phyloP scores from a whole-genome alignment of 2,797 vertebrate species.

The Squalus acanthias region DNA sequence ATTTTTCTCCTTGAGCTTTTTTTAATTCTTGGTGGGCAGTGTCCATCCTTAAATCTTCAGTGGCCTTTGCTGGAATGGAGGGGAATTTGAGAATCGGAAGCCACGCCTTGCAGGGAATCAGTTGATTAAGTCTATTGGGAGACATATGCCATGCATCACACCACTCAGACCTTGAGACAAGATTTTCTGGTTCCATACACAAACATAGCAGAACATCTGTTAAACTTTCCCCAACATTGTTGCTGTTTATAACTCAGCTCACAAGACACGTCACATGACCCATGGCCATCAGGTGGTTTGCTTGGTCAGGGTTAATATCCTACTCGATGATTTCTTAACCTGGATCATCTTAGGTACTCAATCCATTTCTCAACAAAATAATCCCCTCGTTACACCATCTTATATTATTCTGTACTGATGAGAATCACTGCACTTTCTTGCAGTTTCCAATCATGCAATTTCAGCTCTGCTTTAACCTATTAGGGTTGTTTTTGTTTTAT shows the following conservation, averaged over 20 bases:
- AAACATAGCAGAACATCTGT: not conserved
- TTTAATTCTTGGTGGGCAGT: not conserved
- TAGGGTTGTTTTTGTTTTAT: not conserved
- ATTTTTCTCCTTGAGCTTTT: too few species aligned
- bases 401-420: too few species aligned
- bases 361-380: not conserved
- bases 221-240: not conserved
- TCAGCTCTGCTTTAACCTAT: too few species aligned
- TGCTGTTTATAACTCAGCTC: not conserved
- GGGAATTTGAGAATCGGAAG: not conserved
- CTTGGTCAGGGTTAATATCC: not conserved
- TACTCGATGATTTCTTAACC: too few species aligned
- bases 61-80: not conserved
- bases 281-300: not conserved
- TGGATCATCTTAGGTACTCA: not conserved
- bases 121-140: not conserved
- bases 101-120: not conserved
- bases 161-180: not conserved
- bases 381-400: not conserved
- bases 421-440: too few species aligned
- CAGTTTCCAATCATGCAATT: too few species aligned
- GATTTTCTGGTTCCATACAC: not conserved
- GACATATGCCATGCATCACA: not conserved
- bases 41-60: not conserved
- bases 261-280: not conserved